Percentiles rank a stretch among this genome's conserved stretches.
These are phyloP conservation scores for Cryptomyrus ogoouensis DNA, from an alignment of 2,113 vertebrate species.

Conservation along the genomic window DNA sequence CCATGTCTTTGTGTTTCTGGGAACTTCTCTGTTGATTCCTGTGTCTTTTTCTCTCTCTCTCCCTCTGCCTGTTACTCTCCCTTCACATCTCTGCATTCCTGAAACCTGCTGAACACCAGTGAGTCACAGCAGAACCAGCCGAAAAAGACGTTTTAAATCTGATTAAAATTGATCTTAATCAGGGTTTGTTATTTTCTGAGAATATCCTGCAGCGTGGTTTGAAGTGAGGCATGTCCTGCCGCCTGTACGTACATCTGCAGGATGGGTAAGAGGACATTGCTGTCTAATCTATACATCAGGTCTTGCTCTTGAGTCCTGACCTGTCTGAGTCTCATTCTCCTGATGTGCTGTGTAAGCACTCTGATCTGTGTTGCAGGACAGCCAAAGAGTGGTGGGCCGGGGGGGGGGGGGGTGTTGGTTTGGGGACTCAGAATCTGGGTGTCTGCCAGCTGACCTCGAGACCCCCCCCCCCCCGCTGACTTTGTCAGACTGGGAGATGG, in stretches of 20 bases:
- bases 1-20: not conserved
- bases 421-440: constrained; percentile 25
- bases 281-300: not conserved
- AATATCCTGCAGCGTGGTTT: not conserved
- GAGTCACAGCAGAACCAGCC: not conserved
- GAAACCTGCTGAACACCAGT: not conserved
- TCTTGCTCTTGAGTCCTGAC: not conserved
- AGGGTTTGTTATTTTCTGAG: not conserved
- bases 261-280: not conserved
- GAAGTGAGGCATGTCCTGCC: not conserved
- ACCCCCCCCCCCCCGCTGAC: constrained; percentile 4
- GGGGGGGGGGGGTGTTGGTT: not conserved
- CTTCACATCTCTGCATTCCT: not conserved
- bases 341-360: not conserved
- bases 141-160: not conserved
- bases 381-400: not conserved
- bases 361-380: not conserved
- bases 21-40: not conserved
- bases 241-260: not conserved
- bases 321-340: not conserved
- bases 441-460: constrained; percentile 28
- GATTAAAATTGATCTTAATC: not conserved
- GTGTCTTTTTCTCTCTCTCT: not conserved
- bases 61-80: not conserved
- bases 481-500: not conserved